Base-by-base conservation (phyloP, 2,113 vertebrate species). In the Oxygymnocypris stewartii region DNA sequence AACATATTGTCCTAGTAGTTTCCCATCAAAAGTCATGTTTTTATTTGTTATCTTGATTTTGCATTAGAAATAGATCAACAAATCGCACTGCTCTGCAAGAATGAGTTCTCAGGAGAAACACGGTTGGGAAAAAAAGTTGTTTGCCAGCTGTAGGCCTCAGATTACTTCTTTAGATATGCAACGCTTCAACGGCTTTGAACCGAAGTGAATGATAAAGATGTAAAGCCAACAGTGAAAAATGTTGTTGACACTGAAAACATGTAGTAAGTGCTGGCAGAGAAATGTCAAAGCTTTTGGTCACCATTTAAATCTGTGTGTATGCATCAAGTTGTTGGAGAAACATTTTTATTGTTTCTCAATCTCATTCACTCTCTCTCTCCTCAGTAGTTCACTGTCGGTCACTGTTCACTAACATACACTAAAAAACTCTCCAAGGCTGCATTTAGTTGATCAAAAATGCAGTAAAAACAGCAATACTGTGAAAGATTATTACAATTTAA, bases 221-320 rank as follows among this genome's bases (percentile, higher is more conserved):
- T 67, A 6, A 57, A 77, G 69, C 37, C 25, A 14, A 59, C 31
- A 16, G 23, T n/a, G n/a, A n/a, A n/a, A n/a, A n/a, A n/a, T n/a
- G n/a, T n/a, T n/a, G n/a, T n/a, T n/a, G n/a, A n/a, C n/a, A n/a
- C n/a, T n/a, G n/a, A n/a, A n/a, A n/a, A n/a, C n/a, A n/a, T n/a
- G n/a, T n/a, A n/a, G n/a, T n/a, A n/a, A 61, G 54, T 59, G 14
- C 35, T 28, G 54, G 35, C 31, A 59, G 28, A 75, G 79, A 59
- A 87, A 84, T 61, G 80, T 35, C 35, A 69, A 81, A 40, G 44
- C 74, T 28, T 76, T 86, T 80, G 67, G 44, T 59, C 63, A 18
- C 10, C 44, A 2, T 11, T 44, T 44, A 44, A 44, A 23, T 73
- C 65, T 75, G 42, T 77, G 59, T 77, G 11, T 61, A 54, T 79